A percentile compares a stretch with the other conserved stretches of the same genome.
Evolutionary conservation across 2,113 vertebrate genomes (phyloP).

Genomic region (Takifugu flavidus): DNA sequence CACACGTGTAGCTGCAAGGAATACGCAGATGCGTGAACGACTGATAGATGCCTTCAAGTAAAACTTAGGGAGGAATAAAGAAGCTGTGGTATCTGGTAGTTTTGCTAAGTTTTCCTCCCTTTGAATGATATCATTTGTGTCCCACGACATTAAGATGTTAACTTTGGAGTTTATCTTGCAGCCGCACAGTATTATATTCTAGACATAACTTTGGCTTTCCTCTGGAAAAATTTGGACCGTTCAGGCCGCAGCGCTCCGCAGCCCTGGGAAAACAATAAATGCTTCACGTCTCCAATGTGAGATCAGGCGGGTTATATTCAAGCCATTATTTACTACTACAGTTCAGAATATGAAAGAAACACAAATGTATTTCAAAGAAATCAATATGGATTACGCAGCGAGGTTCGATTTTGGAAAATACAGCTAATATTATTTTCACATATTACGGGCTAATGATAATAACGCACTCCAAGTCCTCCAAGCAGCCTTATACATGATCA

Average conservation of each 20-base stretch:
- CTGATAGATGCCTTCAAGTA: conserved; percentile 28
- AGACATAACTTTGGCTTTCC: conserved; percentile 19
- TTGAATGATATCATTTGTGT: conserved; percentile 29
- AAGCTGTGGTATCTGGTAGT: conserved; percentile 34
- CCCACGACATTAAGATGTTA: conserved; percentile 8
- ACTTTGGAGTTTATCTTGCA: conserved; percentile 25
- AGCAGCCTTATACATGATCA: conserved; percentile 24
- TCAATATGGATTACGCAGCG: conserved; percentile 6
- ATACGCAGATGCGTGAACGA: conserved; percentile 30
- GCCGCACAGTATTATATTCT: conserved; percentile 13
- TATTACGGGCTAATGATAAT: conserved; percentile 10
- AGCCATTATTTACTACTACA: conserved; percentile 4
- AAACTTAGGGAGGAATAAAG: conserved; percentile 28
- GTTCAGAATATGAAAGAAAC: not conserved
- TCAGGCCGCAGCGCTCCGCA: not conserved
- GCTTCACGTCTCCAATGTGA: conserved; percentile 3
- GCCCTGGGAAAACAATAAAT: conserved; percentile 18
- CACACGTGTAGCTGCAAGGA: conserved; percentile 4
- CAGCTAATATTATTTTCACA: conserved; percentile 28
- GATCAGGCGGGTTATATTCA: conserved; percentile 16
- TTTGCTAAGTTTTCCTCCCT: conserved; percentile 38
- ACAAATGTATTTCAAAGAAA: not conserved
- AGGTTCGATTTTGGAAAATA: conserved; percentile 13
- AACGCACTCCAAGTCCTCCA: conserved; percentile 1
- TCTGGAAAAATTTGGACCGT: not conserved